Evolutionary conservation across 2,113 vertebrate species (phyloP).

Genomic region (Sylvilagus bachmani): DNA sequence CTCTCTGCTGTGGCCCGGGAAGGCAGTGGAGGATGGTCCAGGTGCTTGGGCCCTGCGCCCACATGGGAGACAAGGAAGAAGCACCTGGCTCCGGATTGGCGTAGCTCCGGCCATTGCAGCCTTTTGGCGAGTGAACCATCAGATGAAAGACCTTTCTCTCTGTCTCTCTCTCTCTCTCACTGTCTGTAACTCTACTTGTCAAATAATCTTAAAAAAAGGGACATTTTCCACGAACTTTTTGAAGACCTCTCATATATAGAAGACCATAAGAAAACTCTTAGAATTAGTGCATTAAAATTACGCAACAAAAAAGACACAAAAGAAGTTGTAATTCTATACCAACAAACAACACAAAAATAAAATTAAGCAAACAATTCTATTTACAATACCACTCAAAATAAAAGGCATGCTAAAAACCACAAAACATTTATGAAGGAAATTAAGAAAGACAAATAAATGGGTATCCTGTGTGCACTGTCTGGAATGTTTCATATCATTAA

Average conservation of each 20-base stretch:
- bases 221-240: too few relatives aligned
- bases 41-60: too few relatives aligned
- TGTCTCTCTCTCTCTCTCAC: too few relatives aligned
- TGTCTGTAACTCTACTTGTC: too few relatives aligned
- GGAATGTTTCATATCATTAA: neutral
- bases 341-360: neutral
- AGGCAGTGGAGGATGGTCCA: too few relatives aligned
- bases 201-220: too few relatives aligned
- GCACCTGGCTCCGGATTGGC: too few relatives aligned
- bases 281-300: neutral
- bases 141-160: too few relatives aligned
- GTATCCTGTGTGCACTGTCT: neutral
- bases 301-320: neutral
- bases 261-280: neutral
- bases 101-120: too few relatives aligned
- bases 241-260: neutral
- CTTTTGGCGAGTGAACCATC: too few relatives aligned
- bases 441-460: neutral
- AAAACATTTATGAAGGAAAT: neutral
- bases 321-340: neutral
- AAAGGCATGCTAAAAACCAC: neutral
- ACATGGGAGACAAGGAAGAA: too few relatives aligned
- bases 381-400: neutral
- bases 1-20: too few relatives aligned
- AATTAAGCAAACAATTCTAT: neutral